These are phyloP conservation scores for Byasa hedistus DNA, from an alignment of 2,888 invertebrate species.

Conservation along the genomic window DNA sequence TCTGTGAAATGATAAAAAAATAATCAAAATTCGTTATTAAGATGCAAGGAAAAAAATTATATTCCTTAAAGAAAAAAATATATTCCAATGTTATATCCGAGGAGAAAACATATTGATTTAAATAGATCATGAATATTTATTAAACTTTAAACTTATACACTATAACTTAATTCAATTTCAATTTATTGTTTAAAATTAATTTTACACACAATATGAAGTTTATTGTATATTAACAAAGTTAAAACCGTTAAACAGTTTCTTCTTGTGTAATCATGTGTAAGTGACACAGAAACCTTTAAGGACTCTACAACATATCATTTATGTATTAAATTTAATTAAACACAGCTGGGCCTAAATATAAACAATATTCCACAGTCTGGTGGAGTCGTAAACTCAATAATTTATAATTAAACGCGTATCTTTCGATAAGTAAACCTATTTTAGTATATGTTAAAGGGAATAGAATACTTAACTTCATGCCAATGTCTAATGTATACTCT, in stretches of 20 bases:
- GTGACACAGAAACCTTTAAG: constrained; percentile 16
- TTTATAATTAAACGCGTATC: constrained; percentile 27
- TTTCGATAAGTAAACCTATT: constrained; percentile 29
- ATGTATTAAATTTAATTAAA: constrained; percentile 29
- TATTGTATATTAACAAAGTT: constrained; percentile 14
- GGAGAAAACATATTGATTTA: too few relatives aligned
- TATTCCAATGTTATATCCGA: too few relatives aligned
- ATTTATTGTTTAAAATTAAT: neutral
- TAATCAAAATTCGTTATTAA: neutral
- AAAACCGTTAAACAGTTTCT: constrained; percentile 1
- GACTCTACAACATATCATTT: constrained; percentile 25
- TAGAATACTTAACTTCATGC: constrained; percentile 2
- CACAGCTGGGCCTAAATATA: constrained; percentile 22
- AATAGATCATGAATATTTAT: too few relatives aligned
- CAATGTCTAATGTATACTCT: neutral
- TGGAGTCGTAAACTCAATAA: constrained; percentile 25
- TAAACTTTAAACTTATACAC: too few relatives aligned
- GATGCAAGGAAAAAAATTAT: too few relatives aligned
- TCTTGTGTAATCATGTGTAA: neutral
- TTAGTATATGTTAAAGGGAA: constrained; percentile 26
- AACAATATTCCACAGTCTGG: constrained; percentile 22
- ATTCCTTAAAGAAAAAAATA: too few relatives aligned
- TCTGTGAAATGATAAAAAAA: neutral
- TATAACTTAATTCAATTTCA: neutral
- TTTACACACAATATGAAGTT: constrained; percentile 6